These are phyloP conservation scores for Cynoglossus semilaevis DNA, from an alignment of 2,113 vertebrate genomes.

Conservation along the genomic window DNA sequence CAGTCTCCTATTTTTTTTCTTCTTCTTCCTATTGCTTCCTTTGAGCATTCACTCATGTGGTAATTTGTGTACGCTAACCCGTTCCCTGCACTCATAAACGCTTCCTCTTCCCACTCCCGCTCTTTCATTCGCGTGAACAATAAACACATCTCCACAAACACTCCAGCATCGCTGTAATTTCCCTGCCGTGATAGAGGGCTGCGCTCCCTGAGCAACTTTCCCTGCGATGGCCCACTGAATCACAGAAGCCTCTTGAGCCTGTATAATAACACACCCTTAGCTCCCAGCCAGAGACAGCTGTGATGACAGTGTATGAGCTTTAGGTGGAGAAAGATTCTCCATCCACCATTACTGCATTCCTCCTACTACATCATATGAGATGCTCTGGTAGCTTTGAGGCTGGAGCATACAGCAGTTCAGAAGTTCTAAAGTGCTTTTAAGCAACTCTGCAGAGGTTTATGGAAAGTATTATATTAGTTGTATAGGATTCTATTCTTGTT, in stretches of 20 bases:
- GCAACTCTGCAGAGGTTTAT: too few species aligned
- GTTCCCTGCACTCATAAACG: conserved; percentile 36
- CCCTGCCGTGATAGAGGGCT: conserved; percentile 35
- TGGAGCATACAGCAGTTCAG: too few species aligned
- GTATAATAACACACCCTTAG: conserved; percentile 53
- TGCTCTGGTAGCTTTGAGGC: too few species aligned
- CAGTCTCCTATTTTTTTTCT: neutral
- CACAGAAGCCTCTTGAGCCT: conserved; percentile 50
- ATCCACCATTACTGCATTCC: too few species aligned
- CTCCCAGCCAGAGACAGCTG: conserved; percentile 27
- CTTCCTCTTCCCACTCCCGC: conserved; percentile 22
- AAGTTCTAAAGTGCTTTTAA: too few species aligned
- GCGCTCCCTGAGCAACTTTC: conserved; percentile 44
- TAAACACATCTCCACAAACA: neutral
- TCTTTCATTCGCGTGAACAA: conserved; percentile 21
- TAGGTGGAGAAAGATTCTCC: conserved; percentile 10
- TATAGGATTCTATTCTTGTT: too few species aligned
- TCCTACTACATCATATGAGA: too few species aligned
- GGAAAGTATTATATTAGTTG: too few species aligned
- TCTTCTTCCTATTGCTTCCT: neutral
- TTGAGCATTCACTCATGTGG: conserved; percentile 16
- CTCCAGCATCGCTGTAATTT: conserved; percentile 33
- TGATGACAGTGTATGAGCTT: conserved; percentile 45
- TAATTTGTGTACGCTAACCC: conserved; percentile 38
- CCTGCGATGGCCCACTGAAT: conserved; percentile 47